These are phyloP conservation scores for Ceyx margarethae DNA, from an alignment of 2,113 vertebrate species.

Conservation along the genomic window DNA sequence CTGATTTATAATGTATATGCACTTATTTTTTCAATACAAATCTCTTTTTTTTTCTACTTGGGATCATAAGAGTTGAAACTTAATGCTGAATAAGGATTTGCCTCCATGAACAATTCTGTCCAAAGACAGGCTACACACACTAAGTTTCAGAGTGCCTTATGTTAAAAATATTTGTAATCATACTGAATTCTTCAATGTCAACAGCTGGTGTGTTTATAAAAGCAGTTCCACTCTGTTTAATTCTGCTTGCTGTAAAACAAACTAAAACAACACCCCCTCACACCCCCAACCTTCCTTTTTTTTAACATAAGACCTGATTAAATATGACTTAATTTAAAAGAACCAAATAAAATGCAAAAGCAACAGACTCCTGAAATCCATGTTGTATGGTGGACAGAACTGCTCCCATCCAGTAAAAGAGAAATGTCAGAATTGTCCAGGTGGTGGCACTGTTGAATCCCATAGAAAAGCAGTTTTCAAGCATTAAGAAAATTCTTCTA, in stretches of 20 bases:
- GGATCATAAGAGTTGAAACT: not conserved
- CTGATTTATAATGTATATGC: not conserved
- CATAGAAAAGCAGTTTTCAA: not conserved
- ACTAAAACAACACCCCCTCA: not conserved
- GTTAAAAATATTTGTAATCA: not conserved
- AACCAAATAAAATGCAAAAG: not conserved
- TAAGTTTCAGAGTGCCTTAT: not conserved
- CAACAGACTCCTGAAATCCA: rapidly evolving
- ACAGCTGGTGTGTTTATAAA: not conserved
- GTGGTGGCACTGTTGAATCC: constrained; percentile 53
- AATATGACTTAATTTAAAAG: not conserved
- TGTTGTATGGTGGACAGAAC: not conserved
- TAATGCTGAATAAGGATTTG: not conserved
- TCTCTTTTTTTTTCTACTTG: not conserved
- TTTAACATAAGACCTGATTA: not conserved
- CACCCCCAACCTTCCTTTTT: not conserved
- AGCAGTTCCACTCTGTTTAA: not conserved
- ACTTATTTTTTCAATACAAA: not conserved
- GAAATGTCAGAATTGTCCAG: constrained; percentile 34
- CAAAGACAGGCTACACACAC: not conserved
- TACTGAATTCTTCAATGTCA: not conserved
- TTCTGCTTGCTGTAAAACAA: not conserved
- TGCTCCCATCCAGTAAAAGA: not conserved
- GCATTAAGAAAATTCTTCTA: not conserved
- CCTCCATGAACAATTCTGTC: not conserved